Evolutionary conservation across 2,797 vertebrate genomes (phyloP), one percentile per base, ranked within the genome.

Genomic region (Oreortyx pictus): DNA sequence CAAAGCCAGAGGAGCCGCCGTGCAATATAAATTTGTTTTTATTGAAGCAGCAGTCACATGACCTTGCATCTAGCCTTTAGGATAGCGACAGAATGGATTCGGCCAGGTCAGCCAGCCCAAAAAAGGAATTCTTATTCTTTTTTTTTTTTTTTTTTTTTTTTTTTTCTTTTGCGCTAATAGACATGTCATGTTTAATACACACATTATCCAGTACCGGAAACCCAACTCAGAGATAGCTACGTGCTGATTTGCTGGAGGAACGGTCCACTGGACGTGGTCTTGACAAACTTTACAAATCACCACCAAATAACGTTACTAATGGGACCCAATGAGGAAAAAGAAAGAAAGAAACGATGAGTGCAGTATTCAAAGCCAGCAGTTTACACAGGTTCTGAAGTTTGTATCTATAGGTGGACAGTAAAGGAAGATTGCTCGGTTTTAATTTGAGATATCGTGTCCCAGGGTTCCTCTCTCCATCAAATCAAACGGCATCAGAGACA

Each of bases 31-130:
- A 98, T 96, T 97, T 96, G 94, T 96, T 96, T 97, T 98, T 97
- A 98, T 98, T 98, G 97, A 97, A 98, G 98, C 97, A 98, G 97
- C 97, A 97, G 97, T 98, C 97, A 98, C 97, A 98, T 96, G 97
- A 98, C 96, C 96, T 97, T 93, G 93, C 97, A 97, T 97, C 97
- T 97, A 97, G 97, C 94, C 95, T 97, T 97, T 97, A 97, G 95
- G 92, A 96, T 96, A 97, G 97, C 97, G 33, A 97, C 96, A 97
- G 96, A 96, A 94, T 86, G 94, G 96, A 95, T 94, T 92, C 9
- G 94, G 93, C 94, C 89, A 90, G 94, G 81, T 96, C 91, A 97
- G 97, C 93, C 96, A 97, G 96, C 90, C 97, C 97, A 92, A 95
- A 96, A 93, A 97, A 96, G 64, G 79, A 82, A 79, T 90, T 92